Conservation (phyloP, 23 tunicate genomes). For the Pegea sp. region DNA sequence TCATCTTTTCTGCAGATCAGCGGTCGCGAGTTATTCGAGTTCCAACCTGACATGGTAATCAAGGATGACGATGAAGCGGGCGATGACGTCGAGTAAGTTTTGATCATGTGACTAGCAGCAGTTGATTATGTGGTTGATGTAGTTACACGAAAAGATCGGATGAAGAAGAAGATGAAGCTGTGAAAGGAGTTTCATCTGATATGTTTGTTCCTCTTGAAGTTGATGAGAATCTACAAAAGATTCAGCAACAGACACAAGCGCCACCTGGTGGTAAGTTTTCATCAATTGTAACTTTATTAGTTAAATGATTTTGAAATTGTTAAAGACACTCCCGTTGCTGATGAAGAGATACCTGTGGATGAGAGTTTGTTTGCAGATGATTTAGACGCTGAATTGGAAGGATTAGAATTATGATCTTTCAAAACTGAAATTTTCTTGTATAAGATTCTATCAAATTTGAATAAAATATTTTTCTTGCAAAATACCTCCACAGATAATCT, state of each 20-base stretch:
- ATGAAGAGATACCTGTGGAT: constrained; percentile 82
- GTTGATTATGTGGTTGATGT: no score
- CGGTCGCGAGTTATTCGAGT: constrained; percentile 92
- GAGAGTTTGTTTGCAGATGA: constrained; percentile 95
- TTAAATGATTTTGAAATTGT: no score
- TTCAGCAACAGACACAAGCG: not conserved
- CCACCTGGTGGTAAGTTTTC: not conserved
- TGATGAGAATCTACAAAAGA: constrained; percentile 6
- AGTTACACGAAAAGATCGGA: constrained; percentile 4
- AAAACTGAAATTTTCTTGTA: no score
- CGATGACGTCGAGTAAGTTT: constrained; percentile 18
- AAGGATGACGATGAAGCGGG: constrained; percentile 75
- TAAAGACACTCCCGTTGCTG: constrained; percentile 2
- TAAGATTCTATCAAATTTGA: no score
- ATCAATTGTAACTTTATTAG: no score
- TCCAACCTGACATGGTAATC: constrained; percentile 67
- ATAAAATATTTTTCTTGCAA: no score
- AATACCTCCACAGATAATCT: no score
- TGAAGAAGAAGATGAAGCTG: constrained; percentile 14
- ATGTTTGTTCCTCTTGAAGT: constrained; percentile 63
- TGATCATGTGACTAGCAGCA: not conserved
- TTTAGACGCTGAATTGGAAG: constrained; percentile 63
- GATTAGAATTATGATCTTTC: constrained; percentile 24
- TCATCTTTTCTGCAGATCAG: constrained; percentile 27
- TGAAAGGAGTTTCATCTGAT: constrained; percentile 15